Conservation (phyloP, 2,888 invertebrate species). For the Halictus ligatus region DNA sequence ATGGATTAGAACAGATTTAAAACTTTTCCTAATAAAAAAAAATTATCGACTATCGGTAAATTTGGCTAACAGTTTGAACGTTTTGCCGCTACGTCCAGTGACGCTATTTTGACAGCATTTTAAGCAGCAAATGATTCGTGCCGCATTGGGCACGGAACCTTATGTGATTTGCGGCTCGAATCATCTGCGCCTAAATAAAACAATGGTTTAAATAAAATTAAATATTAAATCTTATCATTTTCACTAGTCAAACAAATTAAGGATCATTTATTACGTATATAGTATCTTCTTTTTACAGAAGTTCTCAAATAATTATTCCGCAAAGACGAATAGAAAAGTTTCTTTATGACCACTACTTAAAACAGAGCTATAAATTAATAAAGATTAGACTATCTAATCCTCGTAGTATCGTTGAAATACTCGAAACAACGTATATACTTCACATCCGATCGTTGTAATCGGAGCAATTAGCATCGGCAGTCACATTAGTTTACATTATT, state of each 20-base stretch:
- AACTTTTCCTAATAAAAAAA: too few relatives aligned
- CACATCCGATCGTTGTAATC: too few relatives aligned
- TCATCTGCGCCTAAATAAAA: too few relatives aligned
- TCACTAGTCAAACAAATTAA: not conserved
- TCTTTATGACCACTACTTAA: not conserved
- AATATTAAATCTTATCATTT: not conserved
- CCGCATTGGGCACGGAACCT: too few relatives aligned
- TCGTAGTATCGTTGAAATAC: not conserved
- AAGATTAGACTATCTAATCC: not conserved
- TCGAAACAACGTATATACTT: not conserved
- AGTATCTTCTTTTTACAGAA: not conserved
- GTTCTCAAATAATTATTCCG: not conserved
- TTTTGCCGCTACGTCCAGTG: not conserved
- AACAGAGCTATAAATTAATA: not conserved
- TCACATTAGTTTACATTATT: not conserved
- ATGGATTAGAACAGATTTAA: too few relatives aligned
- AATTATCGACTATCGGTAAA: too few relatives aligned
- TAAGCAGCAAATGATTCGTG: too few relatives aligned
- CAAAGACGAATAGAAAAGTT: not conserved
- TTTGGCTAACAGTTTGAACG: too few relatives aligned
- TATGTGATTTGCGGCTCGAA: too few relatives aligned
- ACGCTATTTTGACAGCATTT: too few relatives aligned
- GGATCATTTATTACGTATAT: not conserved
- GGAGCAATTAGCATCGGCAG: too few relatives aligned
- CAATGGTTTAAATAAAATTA: too few relatives aligned